Base-by-base conservation (phyloP, 2,797 vertebrate genomes). In the Aeoliscus strigatus region DNA sequence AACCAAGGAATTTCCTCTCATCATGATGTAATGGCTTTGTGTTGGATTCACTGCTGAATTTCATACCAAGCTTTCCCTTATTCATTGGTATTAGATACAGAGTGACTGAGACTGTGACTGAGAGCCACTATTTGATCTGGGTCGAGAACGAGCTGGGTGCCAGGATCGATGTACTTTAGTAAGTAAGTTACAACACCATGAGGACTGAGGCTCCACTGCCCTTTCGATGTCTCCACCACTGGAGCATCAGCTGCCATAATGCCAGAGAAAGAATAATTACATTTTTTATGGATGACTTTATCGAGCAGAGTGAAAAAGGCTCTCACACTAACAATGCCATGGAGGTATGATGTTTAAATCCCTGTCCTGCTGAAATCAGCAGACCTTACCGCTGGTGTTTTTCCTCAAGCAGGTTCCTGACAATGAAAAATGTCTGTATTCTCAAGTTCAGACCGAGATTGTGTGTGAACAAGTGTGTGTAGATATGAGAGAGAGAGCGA, bases 401-500 rank as follows among this genome's bases (percentile, higher is more conserved):
- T 85, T 82, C 75, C 73, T 66, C 70, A 60, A 80, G 82, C 65
- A 77, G 61, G 54, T 76, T 80, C 60, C 68, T 87, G 88, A 89
- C 87, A 87, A 60, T 85, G 87, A 90, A 87, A 84, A 88, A 89
- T 89, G 75, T 75, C 70, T 31, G 47, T 82, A 60, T 84, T 70
- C 74, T 60, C 67, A 58, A 42, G 52, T 62, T 65, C 39, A 62
- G 69, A 55, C 59, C 61, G 52, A 58, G 75, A 44, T 37, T 27
- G 41, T 38, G 42, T 27, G 39, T 35, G 52, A 31, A n/a, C n/a
- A 47, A 27, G 53, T 15, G 30, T 40, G 51, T 49, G 66, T 46
- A 40, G 26, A 25, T 16, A 31, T 24, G 23, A 27, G 17, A 45
- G 48, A 31, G 27, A n/a, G n/a, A 21, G 31, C 21, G 17, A 27